Evolutionary conservation across 2,888 invertebrate species (phyloP).

Genomic region (Erebia epiphron): DNA sequence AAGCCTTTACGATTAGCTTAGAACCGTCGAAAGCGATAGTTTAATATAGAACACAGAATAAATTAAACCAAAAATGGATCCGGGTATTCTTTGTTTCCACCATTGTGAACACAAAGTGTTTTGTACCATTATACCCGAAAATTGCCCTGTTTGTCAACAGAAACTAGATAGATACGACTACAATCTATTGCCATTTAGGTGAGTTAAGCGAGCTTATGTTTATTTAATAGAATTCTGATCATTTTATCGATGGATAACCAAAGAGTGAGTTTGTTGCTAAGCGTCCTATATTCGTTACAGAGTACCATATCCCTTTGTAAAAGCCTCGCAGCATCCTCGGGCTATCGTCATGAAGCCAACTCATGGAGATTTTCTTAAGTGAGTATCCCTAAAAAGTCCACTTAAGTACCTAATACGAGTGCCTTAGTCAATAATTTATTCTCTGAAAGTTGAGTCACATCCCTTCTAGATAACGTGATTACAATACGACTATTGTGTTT

Average conservation of each 20-base stretch:
- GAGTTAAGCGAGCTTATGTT: slow-evolving; percentile 41
- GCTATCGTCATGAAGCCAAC: slow-evolving; percentile 94
- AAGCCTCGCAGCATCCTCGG: slow-evolving; percentile 91
- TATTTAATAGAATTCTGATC: slow-evolving; percentile 11
- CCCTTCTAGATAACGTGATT: slow-evolving; percentile 37
- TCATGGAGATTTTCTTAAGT: slow-evolving; percentile 93
- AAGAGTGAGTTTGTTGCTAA: slow-evolving; percentile 60
- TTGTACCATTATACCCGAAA: slow-evolving; percentile 89
- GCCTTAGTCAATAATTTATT: slow-evolving; percentile 27
- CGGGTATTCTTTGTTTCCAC: slow-evolving; percentile 94
- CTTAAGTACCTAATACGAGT: background rate
- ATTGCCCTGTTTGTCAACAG: slow-evolving; percentile 90
- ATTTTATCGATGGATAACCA: slow-evolving; percentile 15
- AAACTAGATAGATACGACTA: slow-evolving; percentile 82
- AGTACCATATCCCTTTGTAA: slow-evolving; percentile 93
- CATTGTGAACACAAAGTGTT: slow-evolving; percentile 93
- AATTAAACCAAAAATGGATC: slow-evolving; percentile 81
- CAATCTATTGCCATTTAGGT: slow-evolving; percentile 90
- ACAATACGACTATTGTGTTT: slow-evolving; percentile 49
- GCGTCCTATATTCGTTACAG: slow-evolving; percentile 73
- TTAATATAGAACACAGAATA: slow-evolving; percentile 56
- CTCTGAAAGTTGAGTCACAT: slow-evolving; percentile 44
- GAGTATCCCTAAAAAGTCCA: slow-evolving; percentile 58
- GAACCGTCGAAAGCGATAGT: slow-evolving; percentile 44
- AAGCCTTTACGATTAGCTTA: slow-evolving; percentile 31